Evolutionary conservation across 2,113 vertebrate species (phyloP).

Genomic region (Pseudorectes ferrugineus): DNA sequence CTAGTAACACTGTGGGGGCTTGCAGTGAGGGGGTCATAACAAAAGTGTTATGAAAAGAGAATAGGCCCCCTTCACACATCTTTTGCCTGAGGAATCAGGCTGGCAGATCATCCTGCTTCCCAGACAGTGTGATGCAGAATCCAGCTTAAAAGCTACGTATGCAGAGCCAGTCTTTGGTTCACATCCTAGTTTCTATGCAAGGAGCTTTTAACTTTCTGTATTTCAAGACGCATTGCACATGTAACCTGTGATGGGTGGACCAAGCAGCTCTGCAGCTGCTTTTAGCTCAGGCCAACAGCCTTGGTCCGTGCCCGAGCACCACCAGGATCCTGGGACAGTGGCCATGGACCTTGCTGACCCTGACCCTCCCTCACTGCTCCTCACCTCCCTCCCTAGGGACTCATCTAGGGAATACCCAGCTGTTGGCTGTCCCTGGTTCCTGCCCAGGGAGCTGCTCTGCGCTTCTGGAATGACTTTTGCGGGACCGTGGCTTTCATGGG

Average conservation of each 20-base stretch:
- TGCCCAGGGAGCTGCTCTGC: not conserved
- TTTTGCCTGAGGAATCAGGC: not conserved
- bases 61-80: not conserved
- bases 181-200: not conserved
- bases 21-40: not conserved
- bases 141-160: accelerated
- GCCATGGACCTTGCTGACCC: not conserved
- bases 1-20: not conserved
- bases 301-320: not conserved
- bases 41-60: not conserved
- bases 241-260: accelerated
- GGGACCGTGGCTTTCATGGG: accelerated
- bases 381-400: not conserved
- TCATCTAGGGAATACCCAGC: accelerated
- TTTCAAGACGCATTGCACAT: not conserved
- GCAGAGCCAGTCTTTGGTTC: not conserved
- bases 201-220: not conserved
- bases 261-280: not conserved
- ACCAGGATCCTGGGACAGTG: not conserved
- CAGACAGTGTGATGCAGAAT: accelerated
- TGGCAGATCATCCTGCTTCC: not conserved
- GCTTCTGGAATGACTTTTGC: not conserved
- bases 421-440: not conserved
- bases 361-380: not conserved
- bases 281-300: not conserved